These are phyloP conservation scores for Catamblyrhynchus diadema DNA, from an alignment of 2,797 vertebrate genomes.

Conservation along the genomic window DNA sequence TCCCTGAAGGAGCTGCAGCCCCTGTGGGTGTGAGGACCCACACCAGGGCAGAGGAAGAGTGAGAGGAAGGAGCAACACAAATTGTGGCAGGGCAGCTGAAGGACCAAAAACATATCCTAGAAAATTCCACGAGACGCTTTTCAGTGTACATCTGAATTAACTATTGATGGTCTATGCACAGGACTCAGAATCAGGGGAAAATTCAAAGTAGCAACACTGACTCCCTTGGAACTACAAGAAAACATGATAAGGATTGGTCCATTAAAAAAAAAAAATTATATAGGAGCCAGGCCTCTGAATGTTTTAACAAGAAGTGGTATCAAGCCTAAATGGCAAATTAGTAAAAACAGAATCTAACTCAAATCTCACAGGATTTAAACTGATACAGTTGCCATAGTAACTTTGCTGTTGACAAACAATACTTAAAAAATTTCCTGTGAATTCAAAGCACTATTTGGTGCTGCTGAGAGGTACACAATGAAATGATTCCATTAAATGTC, in stretches of 20 bases:
- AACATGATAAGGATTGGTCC: neutral
- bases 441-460: neutral
- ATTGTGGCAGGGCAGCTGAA: neutral
- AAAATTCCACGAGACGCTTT: neutral
- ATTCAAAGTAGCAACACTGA: neutral
- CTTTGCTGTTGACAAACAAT: neutral
- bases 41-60: no score
- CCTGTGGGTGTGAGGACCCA: neutral
- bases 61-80: neutral
- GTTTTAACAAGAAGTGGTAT: neutral
- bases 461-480: neutral
- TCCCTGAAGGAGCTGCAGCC: neutral
- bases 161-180: accelerated
- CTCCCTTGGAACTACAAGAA: neutral
- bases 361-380: neutral
- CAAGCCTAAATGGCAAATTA: neutral
- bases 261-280: neutral
- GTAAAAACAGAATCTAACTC: neutral
- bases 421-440: neutral
- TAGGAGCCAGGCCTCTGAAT: neutral
- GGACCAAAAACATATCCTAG: neutral
- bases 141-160: neutral
- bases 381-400: neutral
- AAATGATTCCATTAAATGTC: neutral
- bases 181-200: neutral